Evolutionary conservation across 2,888 invertebrate species (phyloP), one percentile per base, ranked within the genome.

Genomic region (Amiota minor): DNA sequence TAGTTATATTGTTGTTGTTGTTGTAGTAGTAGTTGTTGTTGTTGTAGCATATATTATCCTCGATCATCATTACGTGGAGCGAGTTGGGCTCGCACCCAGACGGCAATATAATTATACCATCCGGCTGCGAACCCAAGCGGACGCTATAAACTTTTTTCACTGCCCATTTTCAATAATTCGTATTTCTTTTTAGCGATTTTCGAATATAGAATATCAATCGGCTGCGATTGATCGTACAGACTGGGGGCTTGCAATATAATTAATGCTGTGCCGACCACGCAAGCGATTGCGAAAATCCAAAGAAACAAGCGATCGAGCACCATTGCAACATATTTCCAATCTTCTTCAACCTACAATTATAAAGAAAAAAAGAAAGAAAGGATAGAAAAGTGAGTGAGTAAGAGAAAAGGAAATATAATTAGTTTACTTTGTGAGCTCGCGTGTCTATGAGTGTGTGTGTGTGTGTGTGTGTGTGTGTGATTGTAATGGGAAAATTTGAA

Each of bases 271-370:
- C 98, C 98, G 76, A 97, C 91, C 78, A 98, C 93, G 90, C 98
- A 98, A 80, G 97, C 97, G 89, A 97, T 92, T 88, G 98, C 96
- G 91, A 98, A 98, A 86, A 97, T 94, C 94, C 97, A 97, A 83
- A 98, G 93, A 91, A 98, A 98, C 86, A 98, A 93, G 86, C 98
- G 93, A 91, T 98, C 98, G 89, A 98, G 92, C 79, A 98, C 98
- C 97, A 98, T 89, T 73, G 94, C 94, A 75, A 98, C 97, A 91
- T 97, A 98, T 90, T 98, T 98, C 98, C 98, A 98, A 91, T 98
- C 98, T 91, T 98, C 97, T 90, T 96, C 96, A 86, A 97, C 96
- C 97, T 97, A 91, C 2, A 35, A 35, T 35, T n/a, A 23, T 1
- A 68, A 74, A 70, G 49, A 55, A 61, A 20, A 71, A 59, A 46